These are phyloP conservation scores for Proales similis DNA, from an alignment of 1,140 invertebrate genomes.

Conservation along the genomic window DNA sequence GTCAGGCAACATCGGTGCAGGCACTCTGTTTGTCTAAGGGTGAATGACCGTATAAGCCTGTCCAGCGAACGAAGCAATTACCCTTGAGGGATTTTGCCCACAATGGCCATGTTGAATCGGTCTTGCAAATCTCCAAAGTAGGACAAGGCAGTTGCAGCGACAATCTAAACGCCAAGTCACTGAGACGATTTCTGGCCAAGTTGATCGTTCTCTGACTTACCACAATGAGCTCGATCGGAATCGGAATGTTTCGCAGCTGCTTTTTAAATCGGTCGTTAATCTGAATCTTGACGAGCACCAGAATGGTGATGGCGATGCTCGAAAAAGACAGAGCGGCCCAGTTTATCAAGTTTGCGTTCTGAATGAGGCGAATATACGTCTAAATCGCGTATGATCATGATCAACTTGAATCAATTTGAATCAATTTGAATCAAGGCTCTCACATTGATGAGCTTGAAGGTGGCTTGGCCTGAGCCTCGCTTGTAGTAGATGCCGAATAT, in stretches of 20 bases:
- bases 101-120: conserved; percentile 40
- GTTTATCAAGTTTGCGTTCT: conserved; percentile 49
- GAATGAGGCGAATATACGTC: conserved; percentile 48
- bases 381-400: conserved; percentile 40
- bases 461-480: neutral
- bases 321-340: conserved; percentile 61
- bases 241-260: conserved; percentile 60
- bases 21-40: too few relatives aligned
- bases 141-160: conserved; percentile 38
- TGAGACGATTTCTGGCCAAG: neutral
- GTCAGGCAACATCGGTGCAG: conserved; percentile 40
- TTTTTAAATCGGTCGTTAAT: conserved; percentile 69
- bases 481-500: neutral
- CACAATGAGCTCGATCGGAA: conserved; percentile 76
- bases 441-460: too few relatives aligned
- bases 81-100: conserved; percentile 52
- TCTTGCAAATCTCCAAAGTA: conserved; percentile 38
- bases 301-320: conserved; percentile 61
- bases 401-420: conserved; percentile 28
- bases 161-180: conserved; percentile 10
- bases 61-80: conserved; percentile 50
- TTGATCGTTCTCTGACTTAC: conserved; percentile 53
- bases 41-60: too few relatives aligned
- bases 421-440: too few relatives aligned
- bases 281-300: conserved; percentile 69